phyloP scores from a whole-genome alignment of 2,797 vertebrate species.

The Leuciscus waleckii region DNA sequence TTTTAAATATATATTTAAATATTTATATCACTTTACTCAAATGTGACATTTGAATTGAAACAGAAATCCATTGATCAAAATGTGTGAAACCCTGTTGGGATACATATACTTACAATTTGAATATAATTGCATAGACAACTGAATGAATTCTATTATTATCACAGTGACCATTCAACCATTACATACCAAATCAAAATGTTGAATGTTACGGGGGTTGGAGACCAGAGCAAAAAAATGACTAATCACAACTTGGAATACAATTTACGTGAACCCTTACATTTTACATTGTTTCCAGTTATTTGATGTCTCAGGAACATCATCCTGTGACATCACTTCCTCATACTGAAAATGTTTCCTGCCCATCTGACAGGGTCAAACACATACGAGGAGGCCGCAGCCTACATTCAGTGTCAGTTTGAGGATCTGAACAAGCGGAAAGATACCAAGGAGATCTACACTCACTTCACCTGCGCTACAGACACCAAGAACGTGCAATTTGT shows the following conservation, averaged over 20 bases:
- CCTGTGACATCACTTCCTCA: background rate
- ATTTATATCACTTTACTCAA: background rate
- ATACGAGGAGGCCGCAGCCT: conserved; percentile 96
- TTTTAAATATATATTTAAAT: background rate
- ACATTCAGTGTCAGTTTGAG: conserved; percentile 98
- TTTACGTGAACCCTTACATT: no score
- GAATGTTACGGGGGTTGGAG: background rate
- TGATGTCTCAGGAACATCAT: conserved; percentile 2
- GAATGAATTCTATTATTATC: background rate
- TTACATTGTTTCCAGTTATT: conserved; percentile 7
- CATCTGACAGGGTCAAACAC: conserved; percentile 91
- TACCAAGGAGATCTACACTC: conserved; percentile 99
- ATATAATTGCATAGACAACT: background rate
- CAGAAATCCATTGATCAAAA: no score
- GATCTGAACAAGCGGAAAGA: conserved; percentile 99
- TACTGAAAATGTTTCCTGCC: background rate
- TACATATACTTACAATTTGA: background rate
- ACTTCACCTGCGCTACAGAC: conserved; percentile 99
- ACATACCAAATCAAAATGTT: background rate
- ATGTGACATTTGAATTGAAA: background rate
- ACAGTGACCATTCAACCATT: background rate
- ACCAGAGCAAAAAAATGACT: background rate
- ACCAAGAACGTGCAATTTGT: conserved; percentile 99
- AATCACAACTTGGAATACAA: background rate
- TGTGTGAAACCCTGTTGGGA: background rate